Conservation (phyloP, 2,888 invertebrate species). For the Spodoptera exigua region DNA sequence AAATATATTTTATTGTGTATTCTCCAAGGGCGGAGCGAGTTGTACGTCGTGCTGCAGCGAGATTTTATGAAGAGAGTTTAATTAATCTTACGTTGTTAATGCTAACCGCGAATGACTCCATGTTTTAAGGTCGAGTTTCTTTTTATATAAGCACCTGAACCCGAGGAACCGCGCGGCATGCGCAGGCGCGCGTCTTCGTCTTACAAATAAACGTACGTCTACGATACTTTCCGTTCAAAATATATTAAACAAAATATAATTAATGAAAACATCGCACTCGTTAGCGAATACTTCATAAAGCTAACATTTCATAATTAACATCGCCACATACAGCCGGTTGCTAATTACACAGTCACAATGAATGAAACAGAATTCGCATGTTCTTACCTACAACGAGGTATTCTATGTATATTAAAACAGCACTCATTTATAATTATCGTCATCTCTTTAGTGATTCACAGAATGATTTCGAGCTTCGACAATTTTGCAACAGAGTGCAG, state of each 20-base stretch:
- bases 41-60: constrained; percentile 55
- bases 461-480: constrained; percentile 32
- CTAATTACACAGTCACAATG: constrained; percentile 23
- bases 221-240: background rate
- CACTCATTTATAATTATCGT: constrained; percentile 28
- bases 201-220: background rate
- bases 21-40: constrained; percentile 80
- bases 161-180: constrained; percentile 10
- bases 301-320: constrained; percentile 1
- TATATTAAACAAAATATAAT: constrained; percentile 3
- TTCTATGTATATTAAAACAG: constrained; percentile 26
- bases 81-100: constrained; percentile 78
- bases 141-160: constrained; percentile 60
- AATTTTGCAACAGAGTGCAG: constrained; percentile 45
- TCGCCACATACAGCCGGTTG: background rate
- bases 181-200: background rate
- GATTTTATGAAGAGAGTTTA: constrained; percentile 78
- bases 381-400: constrained; percentile 18
- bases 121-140: constrained; percentile 57
- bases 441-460: constrained; percentile 26
- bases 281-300: background rate
- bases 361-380: constrained; percentile 20
- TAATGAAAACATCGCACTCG: constrained; percentile 1
- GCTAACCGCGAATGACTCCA: constrained; percentile 74
- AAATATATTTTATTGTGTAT: constrained; percentile 87